Evolutionary conservation across 2,797 vertebrate species (phyloP).

Genomic region (Acrossocheilus wenchowensis): DNA sequence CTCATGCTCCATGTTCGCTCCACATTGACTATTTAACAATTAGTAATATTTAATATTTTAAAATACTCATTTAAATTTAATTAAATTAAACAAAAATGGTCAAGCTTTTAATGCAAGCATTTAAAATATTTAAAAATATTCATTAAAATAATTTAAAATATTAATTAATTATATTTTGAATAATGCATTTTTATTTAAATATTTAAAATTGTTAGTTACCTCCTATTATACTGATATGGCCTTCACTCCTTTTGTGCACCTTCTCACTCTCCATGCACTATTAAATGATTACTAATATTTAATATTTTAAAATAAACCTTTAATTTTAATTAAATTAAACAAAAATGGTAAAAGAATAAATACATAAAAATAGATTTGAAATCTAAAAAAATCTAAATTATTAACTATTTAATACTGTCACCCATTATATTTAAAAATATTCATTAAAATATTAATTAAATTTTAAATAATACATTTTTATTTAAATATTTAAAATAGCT

Average conservation of each 20-base stretch:
- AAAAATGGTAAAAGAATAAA: no score
- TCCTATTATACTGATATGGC: no score
- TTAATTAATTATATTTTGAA: neutral
- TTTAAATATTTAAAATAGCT: no score
- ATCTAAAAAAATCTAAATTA: no score
- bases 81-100: neutral
- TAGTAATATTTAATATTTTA: neutral
- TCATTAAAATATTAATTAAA: neutral
- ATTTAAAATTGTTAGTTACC: neutral
- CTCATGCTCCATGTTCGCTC: neutral
- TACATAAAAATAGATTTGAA: no score
- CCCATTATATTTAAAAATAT: no score
- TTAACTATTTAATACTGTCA: no score
- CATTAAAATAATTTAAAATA: no score
- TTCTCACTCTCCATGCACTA: neutral
- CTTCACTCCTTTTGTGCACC: no score
- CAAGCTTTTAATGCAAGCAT: neutral
- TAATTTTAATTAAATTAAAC: neutral
- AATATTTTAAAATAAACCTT: neutral
- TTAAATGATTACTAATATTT: neutral
- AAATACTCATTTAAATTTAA: neutral
- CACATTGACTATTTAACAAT: neutral
- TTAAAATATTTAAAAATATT: neutral
- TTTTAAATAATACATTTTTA: neutral
- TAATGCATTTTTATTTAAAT: neutral